Percentiles rank a stretch among this genome's conserved stretches.
Conservation (phyloP, 2,113 vertebrate species). For the Lathamus discolor region DNA sequence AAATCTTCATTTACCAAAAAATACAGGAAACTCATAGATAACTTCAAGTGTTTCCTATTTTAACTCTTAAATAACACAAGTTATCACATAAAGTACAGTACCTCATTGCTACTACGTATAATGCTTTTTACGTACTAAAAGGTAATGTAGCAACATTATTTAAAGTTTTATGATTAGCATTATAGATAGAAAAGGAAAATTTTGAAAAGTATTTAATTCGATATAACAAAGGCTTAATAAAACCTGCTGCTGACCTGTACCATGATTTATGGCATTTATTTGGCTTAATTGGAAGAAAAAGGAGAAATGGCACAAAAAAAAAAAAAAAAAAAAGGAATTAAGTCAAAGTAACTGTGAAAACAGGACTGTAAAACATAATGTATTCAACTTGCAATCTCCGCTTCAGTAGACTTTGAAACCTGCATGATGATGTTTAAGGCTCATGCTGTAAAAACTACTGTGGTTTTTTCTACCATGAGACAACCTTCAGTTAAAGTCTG, state of each 20-base stretch:
- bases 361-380: neutral
- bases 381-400: neutral
- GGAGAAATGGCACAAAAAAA: neutral
- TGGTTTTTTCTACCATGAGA: neutral
- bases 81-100: neutral
- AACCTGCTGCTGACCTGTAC: neutral
- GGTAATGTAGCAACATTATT: neutral
- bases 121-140: neutral
- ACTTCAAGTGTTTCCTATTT: neutral
- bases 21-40: neutral
- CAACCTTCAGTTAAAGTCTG: neutral
- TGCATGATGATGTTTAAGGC: neutral
- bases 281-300: neutral
- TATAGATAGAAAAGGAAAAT: neutral
- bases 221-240: neutral
- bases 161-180: neutral
- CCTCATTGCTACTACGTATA: neutral
- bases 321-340: neutral
- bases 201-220: neutral
- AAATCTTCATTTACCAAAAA: neutral
- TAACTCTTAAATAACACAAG: neutral
- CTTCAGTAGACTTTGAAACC: neutral
- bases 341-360: neutral
- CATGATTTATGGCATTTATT: neutral
- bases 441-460: neutral